Conservation (phyloP, 2,113 vertebrate genomes). For the Rhinolophus sinicus region DNA sequence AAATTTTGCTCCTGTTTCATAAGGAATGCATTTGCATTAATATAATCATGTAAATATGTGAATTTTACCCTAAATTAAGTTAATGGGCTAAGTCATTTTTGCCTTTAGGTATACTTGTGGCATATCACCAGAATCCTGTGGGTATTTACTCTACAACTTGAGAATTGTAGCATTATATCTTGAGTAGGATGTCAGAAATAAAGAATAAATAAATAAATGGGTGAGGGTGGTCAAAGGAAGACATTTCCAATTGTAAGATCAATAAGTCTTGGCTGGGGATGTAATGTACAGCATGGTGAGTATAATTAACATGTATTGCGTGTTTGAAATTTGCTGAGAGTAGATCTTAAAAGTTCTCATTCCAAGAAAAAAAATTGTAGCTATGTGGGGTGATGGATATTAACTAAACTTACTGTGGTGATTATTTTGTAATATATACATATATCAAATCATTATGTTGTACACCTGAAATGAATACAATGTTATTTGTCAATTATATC, state of each 20-base stretch:
- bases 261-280: neutral
- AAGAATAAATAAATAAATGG: neutral
- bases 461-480: neutral
- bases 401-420: neutral
- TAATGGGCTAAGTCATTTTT: neutral
- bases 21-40: neutral
- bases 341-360: neutral
- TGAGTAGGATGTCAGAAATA: neutral
- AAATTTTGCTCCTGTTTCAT: constrained; percentile 14
- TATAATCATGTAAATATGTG: neutral
- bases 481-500: neutral
- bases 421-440: neutral
- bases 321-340: neutral
- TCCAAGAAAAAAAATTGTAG: neutral
- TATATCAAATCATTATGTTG: neutral
- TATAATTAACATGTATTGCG: neutral
- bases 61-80: neutral
- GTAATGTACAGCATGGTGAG: neutral
- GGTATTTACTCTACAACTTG: neutral
- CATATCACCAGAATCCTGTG: neutral
- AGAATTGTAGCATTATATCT: neutral
- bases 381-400: neutral
- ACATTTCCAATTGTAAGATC: neutral
- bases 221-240: neutral
- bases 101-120: neutral